Base-by-base conservation (phyloP, 2,888 invertebrate species). In the Ophion ventricosus region DNA sequence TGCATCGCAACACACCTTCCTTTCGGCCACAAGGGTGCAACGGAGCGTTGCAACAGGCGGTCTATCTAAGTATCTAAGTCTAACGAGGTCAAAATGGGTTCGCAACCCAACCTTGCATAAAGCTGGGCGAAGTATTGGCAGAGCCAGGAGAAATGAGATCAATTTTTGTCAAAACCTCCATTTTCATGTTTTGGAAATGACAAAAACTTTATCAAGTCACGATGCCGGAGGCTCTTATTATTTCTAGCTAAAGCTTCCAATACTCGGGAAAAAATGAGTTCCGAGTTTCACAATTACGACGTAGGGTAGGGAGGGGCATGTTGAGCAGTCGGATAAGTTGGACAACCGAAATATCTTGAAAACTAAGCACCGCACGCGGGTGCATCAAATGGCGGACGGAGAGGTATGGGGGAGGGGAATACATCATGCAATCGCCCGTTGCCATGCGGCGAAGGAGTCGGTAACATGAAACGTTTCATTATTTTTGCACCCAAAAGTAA, bases 31-130 rank as follows among this genome's bases (percentile, higher is more conserved):
- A 5, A 29, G 59, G 74, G 57, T 78, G 40, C 66, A 77, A 57
- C 49, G 59, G 49, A 26, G 43, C 59, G 20, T 78, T 69, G 49
- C 61, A 74, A 59, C 67, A 57, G 54, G 3, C 57, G 57, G 20
- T 35, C 25, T 5, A 7, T n/a, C 40, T 29, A 29, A 29, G 5
- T 29, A 29, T 29, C 29, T 5, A 29, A 56, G 25, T 35, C 43
- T 69, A 77, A 59, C 23, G 26, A 77, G 59, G 26, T 59, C 67
- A 49, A 26, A 26, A 69, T 20, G 69, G 64, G 63, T 61, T 63
- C 61, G 61, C n/a, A 17, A 35, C 14, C 17, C 17, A 25, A 2
- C 43, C 17, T 49, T 23, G n/a, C 25, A n/a, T 20, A 59, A 40
- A 29, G 4, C 29, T 29, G 14, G 14, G 3, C 49, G 14, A 49